Evolutionary conservation across 2,797 vertebrate genomes (phyloP).

Genomic region (Myotis daubentonii): DNA sequence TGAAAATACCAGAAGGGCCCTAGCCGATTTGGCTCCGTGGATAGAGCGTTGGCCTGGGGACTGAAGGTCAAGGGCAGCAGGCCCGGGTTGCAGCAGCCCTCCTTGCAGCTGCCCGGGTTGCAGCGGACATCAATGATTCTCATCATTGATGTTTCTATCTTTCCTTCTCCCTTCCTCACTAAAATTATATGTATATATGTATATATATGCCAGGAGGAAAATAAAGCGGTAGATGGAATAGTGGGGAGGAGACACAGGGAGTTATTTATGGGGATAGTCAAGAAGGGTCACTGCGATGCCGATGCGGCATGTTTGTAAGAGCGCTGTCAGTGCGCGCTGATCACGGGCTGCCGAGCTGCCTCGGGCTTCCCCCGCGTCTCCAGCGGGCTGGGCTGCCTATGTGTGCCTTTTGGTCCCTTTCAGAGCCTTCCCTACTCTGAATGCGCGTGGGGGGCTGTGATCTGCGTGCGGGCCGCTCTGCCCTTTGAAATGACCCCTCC

Average conservation of each 20-base stretch:
- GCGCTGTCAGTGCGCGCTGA: fast-evolving
- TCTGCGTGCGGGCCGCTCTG: fast-evolving
- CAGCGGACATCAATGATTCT: no score
- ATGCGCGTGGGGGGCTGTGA: fast-evolving
- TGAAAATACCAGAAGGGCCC: not conserved
- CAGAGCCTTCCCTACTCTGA: fast-evolving
- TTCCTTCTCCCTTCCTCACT: no score
- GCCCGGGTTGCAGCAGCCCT: no score
- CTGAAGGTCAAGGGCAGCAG: no score
- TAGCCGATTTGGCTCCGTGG: no score
- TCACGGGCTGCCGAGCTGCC: fast-evolving
- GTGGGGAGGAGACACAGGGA: fast-evolving
- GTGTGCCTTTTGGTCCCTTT: not conserved
- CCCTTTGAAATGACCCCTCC: not conserved
- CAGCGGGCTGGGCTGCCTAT: not conserved
- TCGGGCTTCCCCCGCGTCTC: no score
- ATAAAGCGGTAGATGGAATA: fast-evolving
- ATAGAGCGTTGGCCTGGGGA: no score
- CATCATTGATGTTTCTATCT: no score
- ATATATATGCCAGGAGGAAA: not conserved
- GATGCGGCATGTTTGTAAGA: not conserved
- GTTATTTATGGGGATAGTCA: not conserved
- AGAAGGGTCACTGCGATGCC: not conserved
- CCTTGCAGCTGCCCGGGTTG: no score
- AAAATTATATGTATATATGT: no score